Conservation (phyloP, 2,113 vertebrate species). For the Periophthalmodon schlosseri region DNA sequence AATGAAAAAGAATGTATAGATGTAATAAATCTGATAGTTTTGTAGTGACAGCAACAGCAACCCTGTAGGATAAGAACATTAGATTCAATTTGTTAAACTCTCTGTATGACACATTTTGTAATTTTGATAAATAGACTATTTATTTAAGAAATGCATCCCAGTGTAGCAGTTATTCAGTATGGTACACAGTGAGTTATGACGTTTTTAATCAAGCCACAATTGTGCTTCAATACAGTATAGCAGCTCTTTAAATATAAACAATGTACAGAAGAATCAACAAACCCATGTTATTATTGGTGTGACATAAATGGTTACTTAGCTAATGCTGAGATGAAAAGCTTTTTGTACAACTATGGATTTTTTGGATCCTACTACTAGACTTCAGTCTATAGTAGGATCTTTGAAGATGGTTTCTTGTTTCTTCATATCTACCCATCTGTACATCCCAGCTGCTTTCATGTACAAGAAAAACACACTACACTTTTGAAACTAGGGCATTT, state of each 20-base stretch:
- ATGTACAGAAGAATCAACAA: not conserved
- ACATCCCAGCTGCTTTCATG: constrained; percentile 10
- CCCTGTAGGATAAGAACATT: not conserved
- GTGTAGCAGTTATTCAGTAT: not conserved
- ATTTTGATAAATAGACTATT: not conserved
- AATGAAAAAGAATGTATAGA: not conserved
- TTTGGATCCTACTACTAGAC: not conserved
- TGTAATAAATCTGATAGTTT: not conserved
- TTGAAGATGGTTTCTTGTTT: not conserved
- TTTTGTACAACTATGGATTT: not conserved
- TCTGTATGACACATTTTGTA: not conserved
- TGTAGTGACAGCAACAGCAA: not conserved
- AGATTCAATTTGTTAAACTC: not conserved
- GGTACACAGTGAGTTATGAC: not conserved
- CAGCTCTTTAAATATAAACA: not conserved
- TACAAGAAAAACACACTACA: constrained; percentile 15
- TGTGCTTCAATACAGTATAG: not conserved
- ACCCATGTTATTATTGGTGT: not conserved
- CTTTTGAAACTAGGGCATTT: constrained; percentile 38
- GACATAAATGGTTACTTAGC: not conserved
- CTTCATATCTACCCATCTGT: constrained; percentile 2
- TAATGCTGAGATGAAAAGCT: not conserved
- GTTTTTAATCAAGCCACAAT: not conserved
- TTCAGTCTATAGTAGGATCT: not conserved
- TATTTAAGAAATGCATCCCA: not conserved